A percentile compares a stretch with the other conserved stretches of the same genome.
Evolutionary conservation across 2,888 invertebrate species (phyloP).

Genomic region (Drosophila yooni): DNA sequence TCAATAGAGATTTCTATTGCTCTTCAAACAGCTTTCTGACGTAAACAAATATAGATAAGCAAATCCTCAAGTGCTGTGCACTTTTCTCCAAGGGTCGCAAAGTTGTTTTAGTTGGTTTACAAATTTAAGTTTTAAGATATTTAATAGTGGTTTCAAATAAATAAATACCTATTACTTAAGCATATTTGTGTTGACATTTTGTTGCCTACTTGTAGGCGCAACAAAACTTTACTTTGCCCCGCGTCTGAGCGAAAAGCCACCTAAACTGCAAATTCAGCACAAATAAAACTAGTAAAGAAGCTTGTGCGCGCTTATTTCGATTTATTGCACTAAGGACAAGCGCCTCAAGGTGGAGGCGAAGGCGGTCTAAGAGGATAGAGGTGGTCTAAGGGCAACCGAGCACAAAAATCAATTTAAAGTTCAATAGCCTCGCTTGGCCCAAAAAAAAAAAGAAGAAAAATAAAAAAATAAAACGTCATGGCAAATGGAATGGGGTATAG

Average conservation of each 20-base stretch:
- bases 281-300: constrained; percentile 29
- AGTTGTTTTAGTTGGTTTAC: neutral
- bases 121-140: neutral
- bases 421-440: constrained; percentile 74
- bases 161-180: neutral
- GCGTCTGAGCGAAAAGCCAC: neutral
- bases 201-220: constrained; percentile 32
- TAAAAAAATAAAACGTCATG: constrained; percentile 6
- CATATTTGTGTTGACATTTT: neutral
- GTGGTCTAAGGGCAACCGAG: constrained; percentile 45
- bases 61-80: constrained; percentile 12
- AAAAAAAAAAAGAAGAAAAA: constrained; percentile 28
- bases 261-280: constrained; percentile 25
- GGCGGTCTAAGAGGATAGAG: neutral
- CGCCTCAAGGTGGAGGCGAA: neutral
- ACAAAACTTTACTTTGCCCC: neutral
- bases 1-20: constrained; percentile 8
- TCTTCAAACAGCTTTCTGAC: neutral
- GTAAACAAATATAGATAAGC: constrained; percentile 1
- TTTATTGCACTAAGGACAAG: constrained; percentile 69
- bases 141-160: neutral
- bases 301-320: constrained; percentile 61
- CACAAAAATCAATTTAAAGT: constrained; percentile 78
- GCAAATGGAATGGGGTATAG: constrained; percentile 23
- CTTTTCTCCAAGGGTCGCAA: neutral